phyloP scores from a whole-genome alignment of 2,113 vertebrate genomes.

The Boulengerochromis microlepis region DNA sequence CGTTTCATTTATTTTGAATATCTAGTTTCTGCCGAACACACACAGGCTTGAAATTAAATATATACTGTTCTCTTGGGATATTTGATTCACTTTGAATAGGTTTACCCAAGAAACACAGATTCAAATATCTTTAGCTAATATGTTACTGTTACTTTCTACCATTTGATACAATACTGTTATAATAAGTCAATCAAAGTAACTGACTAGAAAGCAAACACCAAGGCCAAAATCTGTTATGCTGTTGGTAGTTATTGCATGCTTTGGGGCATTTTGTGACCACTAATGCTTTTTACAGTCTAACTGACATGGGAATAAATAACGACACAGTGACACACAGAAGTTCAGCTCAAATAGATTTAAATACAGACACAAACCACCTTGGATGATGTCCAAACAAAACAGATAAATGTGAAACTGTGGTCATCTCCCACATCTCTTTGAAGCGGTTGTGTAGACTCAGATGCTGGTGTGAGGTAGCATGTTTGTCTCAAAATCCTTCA shows the following conservation, averaged over 20 bases:
- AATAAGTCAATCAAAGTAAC: not conserved
- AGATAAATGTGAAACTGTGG: conserved; percentile 37
- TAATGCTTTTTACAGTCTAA: not conserved
- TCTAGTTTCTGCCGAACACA: not conserved
- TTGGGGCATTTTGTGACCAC: not conserved
- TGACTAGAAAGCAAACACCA: not conserved
- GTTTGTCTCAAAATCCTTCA: conserved; percentile 42
- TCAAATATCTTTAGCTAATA: not conserved
- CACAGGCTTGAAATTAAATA: not conserved
- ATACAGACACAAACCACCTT: not conserved
- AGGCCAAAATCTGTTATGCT: not conserved
- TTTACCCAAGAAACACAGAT: not conserved
- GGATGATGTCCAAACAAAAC: conserved; percentile 33
- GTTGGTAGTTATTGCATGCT: not conserved
- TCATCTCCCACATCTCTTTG: conserved; percentile 20
- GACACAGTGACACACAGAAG: not conserved
- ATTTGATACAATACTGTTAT: not conserved
- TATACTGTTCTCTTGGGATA: not conserved
- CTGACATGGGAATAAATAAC: not conserved
- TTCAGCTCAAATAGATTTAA: conserved; percentile 10
- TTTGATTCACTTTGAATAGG: not conserved
- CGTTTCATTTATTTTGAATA: not conserved
- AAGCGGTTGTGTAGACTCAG: conserved; percentile 18
- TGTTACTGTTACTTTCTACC: not conserved
- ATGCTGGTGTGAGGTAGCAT: conserved; percentile 25